Evolutionary conservation across 2,888 invertebrate genomes (phyloP), one percentile per base, ranked within the genome.

Genomic region (Marronus borbonicus): DNA sequence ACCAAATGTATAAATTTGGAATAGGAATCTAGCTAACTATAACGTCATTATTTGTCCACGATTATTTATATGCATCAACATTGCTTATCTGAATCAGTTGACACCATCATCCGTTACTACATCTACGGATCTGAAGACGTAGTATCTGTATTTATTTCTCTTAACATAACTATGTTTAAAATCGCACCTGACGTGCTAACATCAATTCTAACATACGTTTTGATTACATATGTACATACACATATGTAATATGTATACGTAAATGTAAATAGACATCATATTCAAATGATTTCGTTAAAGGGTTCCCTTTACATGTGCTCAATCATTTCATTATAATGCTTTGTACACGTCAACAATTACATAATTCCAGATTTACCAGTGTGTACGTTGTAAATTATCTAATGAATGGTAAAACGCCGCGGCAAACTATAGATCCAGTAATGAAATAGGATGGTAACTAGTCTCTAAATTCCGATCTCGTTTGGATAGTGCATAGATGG

Each of bases 151-250:
- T 66, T 58, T 58, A 66, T 66, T 58, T 39, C n/a, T 44, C n/a
- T 66, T 44, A 66, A 66, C 65, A 66, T 10, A 10, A 58, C 55
- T 58, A 66, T 31, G 65, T 36, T 66, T 66, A 66, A 66, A 66
- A 66, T 24, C 65, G 39, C 65, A 66, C 44, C 39, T 44, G 65
- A 66, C 20, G 44, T 44, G 44, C 44, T 66, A 58, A 58, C 20
- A 58, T 58, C 20, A 58, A 20, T 58, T 58, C 55, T 20, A 52
- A 58, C 55, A 20, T 20, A 58, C 10, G 12, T 55, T 55, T 55
- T 55, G 55, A 58, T 58, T 58, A 58, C 20, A 17, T 55, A 20
- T 17, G 8, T 55, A 55, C 20, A 20, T 8, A 55, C 7, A 7
- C 17, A 7, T n/a, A 14, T 20, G 4, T 20, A 55, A 7, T 58